Conservation (phyloP, 2,113 vertebrate species). For the Macrotis lagotis region DNA sequence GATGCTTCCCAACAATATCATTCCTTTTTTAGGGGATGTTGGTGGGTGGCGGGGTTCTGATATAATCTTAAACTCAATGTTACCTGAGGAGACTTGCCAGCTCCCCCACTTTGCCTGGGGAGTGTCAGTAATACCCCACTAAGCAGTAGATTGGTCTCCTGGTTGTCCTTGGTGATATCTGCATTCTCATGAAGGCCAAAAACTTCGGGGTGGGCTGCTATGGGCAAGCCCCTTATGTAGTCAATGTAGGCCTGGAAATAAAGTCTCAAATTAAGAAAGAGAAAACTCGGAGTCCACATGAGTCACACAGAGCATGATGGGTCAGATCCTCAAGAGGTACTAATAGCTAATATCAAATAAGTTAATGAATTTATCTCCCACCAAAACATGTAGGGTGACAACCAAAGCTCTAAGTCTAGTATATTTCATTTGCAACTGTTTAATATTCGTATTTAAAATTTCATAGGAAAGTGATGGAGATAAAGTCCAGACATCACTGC, state of each 20-base stretch:
- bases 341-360: neutral
- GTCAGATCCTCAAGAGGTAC: neutral
- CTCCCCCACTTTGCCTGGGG: constrained; percentile 89
- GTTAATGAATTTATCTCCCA: neutral
- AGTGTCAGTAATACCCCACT: constrained; percentile 91
- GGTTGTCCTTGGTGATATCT: constrained; percentile 96
- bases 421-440: neutral
- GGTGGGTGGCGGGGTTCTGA: neutral
- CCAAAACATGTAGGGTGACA: neutral
- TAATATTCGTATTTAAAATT: neutral
- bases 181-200: constrained; percentile 95
- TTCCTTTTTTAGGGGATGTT: neutral
- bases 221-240: constrained; percentile 89
- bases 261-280: constrained; percentile 59
- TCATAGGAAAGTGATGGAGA: neutral
- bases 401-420: neutral
- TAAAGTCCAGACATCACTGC: neutral
- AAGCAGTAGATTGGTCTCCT: constrained; percentile 95
- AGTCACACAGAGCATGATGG: neutral
- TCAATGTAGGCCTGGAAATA: constrained; percentile 88
- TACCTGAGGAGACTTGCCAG: constrained; percentile 93
- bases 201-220: constrained; percentile 90
- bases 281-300: neutral
- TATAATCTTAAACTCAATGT: constrained; percentile 8
- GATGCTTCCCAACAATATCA: neutral